Base-by-base conservation (phyloP, 2,797 vertebrate species). In the Rhinogobio ventralis region DNA sequence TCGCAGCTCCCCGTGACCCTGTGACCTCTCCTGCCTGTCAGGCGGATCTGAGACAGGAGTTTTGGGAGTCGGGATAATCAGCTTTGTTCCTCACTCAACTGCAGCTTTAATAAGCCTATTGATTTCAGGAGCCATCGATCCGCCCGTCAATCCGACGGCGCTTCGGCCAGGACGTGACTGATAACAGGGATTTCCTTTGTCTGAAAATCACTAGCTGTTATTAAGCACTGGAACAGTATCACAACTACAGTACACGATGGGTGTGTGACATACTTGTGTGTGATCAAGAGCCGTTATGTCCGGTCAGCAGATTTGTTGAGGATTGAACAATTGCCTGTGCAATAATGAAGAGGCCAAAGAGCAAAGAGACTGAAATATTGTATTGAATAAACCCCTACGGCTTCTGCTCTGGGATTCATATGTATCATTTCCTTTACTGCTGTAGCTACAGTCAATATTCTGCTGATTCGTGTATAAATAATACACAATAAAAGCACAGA, bases 31-130 rank as follows among this genome's bases (percentile, higher is more conserved):
- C 64, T 39, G 75, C 25, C 23, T 23, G 25, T 30, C 57, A 53
- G 78, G 62, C 60, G 64, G 45, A 79, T 67, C 75, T 19, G 46
- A 36, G 46, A 39, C 11, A 13, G 53, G 87, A 39, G 64, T 88
- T 64, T 85, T 77, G 87, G 87, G 90, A 90, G 91, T 90, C 84
- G 55, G 71, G 89, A 90, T 93, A 93, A 95, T 93, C 91, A 84
- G 91, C 93, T 94, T 94, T 93, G 90, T 91, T 89, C 91, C 80
- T 88, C 91, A 89, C 90, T 93, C 92, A 88, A 85, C 90, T 86
- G 86, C 87, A 79, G 88, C 90, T 91, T 91, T 92, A 94, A 94
- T 92, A 93, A 93, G 93, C 87, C 89, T 90, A 94, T 94, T 91
- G 94, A 95, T 93, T 90, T 90, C 86, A 78, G 89, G 86, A 89